Conservation (phyloP, 2,888 invertebrate genomes). For the Tenthredo amoena region DNA sequence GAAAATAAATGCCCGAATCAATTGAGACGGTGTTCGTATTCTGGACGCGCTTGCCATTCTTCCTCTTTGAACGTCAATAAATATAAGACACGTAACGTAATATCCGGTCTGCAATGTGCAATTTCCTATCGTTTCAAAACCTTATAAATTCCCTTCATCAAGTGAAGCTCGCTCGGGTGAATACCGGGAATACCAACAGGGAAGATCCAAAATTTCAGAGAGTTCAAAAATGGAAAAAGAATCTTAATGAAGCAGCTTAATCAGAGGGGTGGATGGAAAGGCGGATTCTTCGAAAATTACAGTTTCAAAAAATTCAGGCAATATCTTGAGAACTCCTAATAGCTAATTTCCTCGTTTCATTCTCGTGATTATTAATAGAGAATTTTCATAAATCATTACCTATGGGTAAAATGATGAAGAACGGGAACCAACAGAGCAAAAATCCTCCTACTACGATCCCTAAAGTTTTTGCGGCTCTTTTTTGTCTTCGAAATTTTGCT, state of each 20-base stretch:
- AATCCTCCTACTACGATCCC: conserved; percentile 84
- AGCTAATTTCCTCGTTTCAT: background rate
- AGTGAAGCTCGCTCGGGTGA: background rate
- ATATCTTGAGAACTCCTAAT: too few species aligned
- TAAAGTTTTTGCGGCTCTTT: conserved; percentile 84
- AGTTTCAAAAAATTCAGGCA: background rate
- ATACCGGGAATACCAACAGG: background rate
- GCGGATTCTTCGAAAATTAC: background rate
- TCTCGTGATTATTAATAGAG: background rate
- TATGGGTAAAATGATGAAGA: conserved; percentile 84
- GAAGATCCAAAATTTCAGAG: background rate
- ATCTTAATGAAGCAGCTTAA: background rate
- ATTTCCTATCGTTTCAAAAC: background rate
- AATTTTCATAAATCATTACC: conserved; percentile 76
- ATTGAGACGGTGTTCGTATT: background rate
- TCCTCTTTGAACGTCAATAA: background rate
- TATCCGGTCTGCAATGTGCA: conserved; percentile 30
- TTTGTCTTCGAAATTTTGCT: conserved; percentile 81
- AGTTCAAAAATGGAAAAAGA: background rate
- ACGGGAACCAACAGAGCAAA: conserved; percentile 85
- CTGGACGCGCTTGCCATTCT: background rate
- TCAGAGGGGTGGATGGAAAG: background rate
- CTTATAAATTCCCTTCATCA: conserved; percentile 10
- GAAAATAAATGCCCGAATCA: conserved; percentile 42
- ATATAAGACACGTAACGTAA: conserved; percentile 28